Evolutionary conservation across 2,888 invertebrate genomes (phyloP).

Genomic region (Agrypnus murinus): DNA sequence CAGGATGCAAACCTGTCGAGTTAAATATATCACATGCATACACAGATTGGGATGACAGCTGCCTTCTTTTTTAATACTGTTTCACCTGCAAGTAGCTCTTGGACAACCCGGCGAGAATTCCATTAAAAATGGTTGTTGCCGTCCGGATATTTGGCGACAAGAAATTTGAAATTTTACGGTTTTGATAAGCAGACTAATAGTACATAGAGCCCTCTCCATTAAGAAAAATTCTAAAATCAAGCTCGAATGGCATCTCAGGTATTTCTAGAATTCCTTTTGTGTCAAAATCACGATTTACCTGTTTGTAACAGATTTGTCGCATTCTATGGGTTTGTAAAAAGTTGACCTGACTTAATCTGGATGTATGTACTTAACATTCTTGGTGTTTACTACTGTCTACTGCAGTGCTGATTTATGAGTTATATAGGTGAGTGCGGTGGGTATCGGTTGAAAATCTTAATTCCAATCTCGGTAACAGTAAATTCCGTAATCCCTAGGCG

Average conservation of each 20-base stretch:
- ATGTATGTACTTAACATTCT: slow-evolving; percentile 51
- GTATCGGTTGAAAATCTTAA: too few species aligned
- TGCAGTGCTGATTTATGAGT: slow-evolving; percentile 38
- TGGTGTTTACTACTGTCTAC: slow-evolving; percentile 33
- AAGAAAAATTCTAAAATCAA: too few species aligned
- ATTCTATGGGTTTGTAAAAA: slow-evolving; percentile 46
- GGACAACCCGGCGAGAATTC: background rate
- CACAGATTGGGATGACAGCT: slow-evolving; percentile 37
- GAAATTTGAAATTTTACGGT: background rate
- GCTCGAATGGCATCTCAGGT: slow-evolving; percentile 16
- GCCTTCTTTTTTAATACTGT: slow-evolving; percentile 15
- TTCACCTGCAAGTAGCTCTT: slow-evolving; percentile 35
- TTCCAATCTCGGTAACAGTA: too few species aligned
- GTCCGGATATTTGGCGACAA: slow-evolving; percentile 1
- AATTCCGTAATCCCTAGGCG: too few species aligned
- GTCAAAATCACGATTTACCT: slow-evolving; percentile 25
- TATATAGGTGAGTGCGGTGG: too few species aligned
- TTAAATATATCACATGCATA: slow-evolving; percentile 3
- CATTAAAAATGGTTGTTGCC: slow-evolving; percentile 9
- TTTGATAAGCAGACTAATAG: too few species aligned
- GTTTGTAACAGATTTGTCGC: slow-evolving; percentile 32
- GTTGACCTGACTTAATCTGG: slow-evolving; percentile 52
- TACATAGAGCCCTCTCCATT: too few species aligned
- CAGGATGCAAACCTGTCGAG: slow-evolving; percentile 43
- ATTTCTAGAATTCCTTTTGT: slow-evolving; percentile 21